Percentiles rank a stretch among this genome's conserved stretches.
These are phyloP conservation scores for Apostichopus californicus DNA, from an alignment of 35 echinoderm and acorn worm genomes.

Conservation along the genomic window DNA sequence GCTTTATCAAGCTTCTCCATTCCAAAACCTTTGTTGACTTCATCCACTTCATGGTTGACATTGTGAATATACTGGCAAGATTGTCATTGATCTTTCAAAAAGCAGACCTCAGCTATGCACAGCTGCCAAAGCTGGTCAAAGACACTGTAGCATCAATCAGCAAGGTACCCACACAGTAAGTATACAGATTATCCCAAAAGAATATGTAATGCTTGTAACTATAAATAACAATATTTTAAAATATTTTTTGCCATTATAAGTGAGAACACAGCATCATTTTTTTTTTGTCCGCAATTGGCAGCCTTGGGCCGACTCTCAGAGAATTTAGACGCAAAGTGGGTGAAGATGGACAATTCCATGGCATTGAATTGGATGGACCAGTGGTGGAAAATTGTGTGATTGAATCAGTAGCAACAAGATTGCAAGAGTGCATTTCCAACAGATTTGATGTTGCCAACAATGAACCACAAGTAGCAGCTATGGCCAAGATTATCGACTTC, in stretches of 20 bases:
- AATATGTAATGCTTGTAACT: not conserved
- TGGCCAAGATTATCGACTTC: too few relatives aligned
- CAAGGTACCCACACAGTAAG: constrained; percentile 14
- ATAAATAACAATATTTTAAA: not conserved
- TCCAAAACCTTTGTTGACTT: constrained; percentile 19
- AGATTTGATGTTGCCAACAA: too few relatives aligned
- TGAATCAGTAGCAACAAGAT: not conserved
- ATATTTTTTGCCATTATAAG: not conserved
- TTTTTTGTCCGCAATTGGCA: not conserved
- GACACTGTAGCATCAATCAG: constrained; percentile 7
- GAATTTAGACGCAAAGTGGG: not conserved
- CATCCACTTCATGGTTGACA: constrained; percentile 6
- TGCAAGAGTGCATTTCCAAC: not conserved
- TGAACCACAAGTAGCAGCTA: too few relatives aligned
- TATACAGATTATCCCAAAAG: not conserved
- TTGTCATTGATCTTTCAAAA: constrained; percentile 2
- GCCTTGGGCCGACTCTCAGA: not conserved
- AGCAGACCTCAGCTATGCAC: not conserved
- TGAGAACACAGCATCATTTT: not conserved
- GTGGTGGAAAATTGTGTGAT: not conserved
- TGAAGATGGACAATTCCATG: not conserved
- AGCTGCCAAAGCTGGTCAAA: constrained; percentile 14
- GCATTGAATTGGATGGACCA: not conserved
- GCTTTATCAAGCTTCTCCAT: constrained; percentile 5
- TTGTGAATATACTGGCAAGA: constrained; percentile 6